phyloP scores from a whole-genome alignment of 2,797 vertebrate genomes.

The Lepilemur septentrionalis region DNA sequence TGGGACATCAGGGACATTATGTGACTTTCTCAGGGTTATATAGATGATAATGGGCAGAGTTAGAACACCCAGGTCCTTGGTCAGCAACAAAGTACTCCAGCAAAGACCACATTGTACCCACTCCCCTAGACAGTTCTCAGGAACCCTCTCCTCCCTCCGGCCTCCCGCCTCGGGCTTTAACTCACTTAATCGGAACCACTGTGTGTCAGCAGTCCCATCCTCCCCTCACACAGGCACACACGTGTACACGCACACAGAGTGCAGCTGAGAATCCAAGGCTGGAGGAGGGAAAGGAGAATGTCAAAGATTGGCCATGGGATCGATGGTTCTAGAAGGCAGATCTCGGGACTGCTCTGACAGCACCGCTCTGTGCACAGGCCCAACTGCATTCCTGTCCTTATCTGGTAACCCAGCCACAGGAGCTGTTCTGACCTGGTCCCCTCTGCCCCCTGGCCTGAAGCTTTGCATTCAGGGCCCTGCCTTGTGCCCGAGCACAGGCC shows the following conservation, averaged over 20 bases:
- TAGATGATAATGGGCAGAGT: not conserved
- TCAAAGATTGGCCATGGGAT: not conserved
- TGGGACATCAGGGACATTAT: not conserved
- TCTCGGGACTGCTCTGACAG: not conserved
- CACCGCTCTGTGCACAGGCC: not conserved
- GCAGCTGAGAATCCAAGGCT: not conserved
- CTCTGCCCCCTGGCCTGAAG: not conserved
- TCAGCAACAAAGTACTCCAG: not conserved
- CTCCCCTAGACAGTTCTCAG: not conserved
- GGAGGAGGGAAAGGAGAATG: not conserved
- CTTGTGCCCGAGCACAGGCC: not conserved
- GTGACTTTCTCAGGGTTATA: slow-evolving; percentile 32
- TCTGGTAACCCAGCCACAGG: not conserved
- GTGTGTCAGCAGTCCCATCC: not conserved
- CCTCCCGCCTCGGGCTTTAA: not conserved
- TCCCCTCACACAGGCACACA: not conserved
- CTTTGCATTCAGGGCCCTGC: not conserved
- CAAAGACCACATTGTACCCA: not conserved
- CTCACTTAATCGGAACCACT: not conserved
- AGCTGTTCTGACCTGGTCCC: not conserved
- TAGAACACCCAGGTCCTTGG: not conserved
- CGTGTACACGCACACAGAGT: not conserved
- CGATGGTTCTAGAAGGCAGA: not conserved
- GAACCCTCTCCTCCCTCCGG: not conserved
- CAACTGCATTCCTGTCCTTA: not conserved